A percentile compares a stretch with the other conserved stretches of the same genome.
phyloP scores from a whole-genome alignment of 2,113 vertebrate species.

The Passer montanus region DNA sequence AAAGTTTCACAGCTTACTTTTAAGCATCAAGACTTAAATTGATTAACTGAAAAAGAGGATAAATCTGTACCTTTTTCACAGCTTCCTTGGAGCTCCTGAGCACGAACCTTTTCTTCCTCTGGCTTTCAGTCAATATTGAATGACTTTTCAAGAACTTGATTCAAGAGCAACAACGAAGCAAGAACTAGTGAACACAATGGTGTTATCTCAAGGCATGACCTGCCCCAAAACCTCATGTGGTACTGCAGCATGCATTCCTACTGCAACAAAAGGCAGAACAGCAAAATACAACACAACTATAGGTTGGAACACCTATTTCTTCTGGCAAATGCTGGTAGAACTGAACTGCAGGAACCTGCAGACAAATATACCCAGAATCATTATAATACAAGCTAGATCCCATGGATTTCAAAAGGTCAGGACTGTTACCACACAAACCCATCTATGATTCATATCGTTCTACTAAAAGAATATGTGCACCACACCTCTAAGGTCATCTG shows the following conservation, averaged over 20 bases:
- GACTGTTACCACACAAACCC: neutral
- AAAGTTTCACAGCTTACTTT: slow-evolving; percentile 7
- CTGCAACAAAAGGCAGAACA: neutral
- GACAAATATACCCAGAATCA: neutral
- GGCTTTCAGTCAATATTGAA: neutral
- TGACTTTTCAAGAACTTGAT: neutral
- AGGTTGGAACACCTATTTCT: neutral
- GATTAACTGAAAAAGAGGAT: neutral
- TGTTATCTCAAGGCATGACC: neutral
- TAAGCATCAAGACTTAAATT: neutral
- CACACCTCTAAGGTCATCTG: neutral
- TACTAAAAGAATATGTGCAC: neutral
- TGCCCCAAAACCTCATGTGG: neutral
- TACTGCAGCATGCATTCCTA: neutral
- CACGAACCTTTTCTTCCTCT: neutral
- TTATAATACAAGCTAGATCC: fast-evolving
- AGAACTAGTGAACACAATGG: neutral
- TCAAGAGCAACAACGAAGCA: neutral
- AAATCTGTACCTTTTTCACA: neutral
- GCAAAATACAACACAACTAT: neutral
- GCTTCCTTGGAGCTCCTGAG: neutral
- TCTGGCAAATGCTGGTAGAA: neutral
- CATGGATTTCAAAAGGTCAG: neutral
- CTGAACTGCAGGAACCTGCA: neutral
- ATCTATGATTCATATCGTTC: neutral